Conservation (phyloP, 2,113 vertebrate species). For the Lagopus leucura region DNA sequence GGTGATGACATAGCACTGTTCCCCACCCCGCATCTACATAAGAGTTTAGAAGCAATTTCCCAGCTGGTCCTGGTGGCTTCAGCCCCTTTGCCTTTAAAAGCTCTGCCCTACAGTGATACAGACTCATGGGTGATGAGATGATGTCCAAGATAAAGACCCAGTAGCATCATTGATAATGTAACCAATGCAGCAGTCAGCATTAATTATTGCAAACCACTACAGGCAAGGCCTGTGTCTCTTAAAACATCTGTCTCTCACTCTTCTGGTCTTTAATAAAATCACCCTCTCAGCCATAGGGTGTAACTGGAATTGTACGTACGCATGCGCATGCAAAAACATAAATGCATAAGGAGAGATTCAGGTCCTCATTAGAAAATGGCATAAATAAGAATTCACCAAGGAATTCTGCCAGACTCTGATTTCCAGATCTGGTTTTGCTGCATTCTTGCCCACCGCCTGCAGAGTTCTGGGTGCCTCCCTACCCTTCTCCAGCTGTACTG, state of each 20-base stretch:
- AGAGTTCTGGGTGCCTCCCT: constrained; percentile 78
- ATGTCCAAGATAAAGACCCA: constrained; percentile 40
- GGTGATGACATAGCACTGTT: constrained; percentile 18
- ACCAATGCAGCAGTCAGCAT: constrained; percentile 50
- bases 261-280: constrained; percentile 54
- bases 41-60: neutral
- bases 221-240: constrained; percentile 16
- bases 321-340: constrained; percentile 56
- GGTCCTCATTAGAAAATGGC: constrained; percentile 70
- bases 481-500: constrained; percentile 79
- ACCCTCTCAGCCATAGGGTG: constrained; percentile 54
- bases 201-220: constrained; percentile 40
- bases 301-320: constrained; percentile 48
- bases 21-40: constrained; percentile 36
- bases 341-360: constrained; percentile 61
- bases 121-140: constrained; percentile 11
- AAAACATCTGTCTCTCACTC: constrained; percentile 52
- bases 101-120: constrained; percentile 33
- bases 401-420: constrained; percentile 76
- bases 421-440: constrained; percentile 80
- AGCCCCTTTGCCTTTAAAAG: constrained; percentile 40
- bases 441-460: constrained; percentile 81
- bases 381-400: constrained; percentile 76
- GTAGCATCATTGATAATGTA: constrained; percentile 8
- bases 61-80: constrained; percentile 38